phyloP scores from a whole-genome alignment of 2,888 invertebrate genomes.

The Orthosia gothica region DNA sequence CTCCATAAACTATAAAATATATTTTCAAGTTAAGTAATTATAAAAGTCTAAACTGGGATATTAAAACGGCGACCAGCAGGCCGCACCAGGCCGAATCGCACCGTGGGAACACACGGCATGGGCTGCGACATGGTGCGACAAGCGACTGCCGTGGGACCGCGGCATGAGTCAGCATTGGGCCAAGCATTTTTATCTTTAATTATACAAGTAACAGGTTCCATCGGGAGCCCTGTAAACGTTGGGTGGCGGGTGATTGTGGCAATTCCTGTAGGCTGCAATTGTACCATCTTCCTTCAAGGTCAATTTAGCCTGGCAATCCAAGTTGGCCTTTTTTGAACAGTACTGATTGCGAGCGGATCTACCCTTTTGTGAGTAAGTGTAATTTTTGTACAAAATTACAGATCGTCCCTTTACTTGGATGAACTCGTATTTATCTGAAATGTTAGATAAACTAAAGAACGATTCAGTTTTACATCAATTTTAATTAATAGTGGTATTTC shows the following conservation, averaged over 20 bases:
- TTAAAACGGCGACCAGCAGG: too few relatives aligned
- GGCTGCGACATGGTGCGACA: too few relatives aligned
- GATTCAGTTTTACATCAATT: not conserved
- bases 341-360: slow-evolving; percentile 12
- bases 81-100: too few relatives aligned
- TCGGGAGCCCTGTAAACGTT: not conserved
- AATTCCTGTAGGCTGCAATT: slow-evolving; percentile 1
- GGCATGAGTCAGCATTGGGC: too few relatives aligned
- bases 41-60: too few relatives aligned
- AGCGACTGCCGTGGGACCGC: too few relatives aligned
- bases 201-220: slow-evolving; percentile 11
- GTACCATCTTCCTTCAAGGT: slow-evolving; percentile 13
- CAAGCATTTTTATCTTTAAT: not conserved
- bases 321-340: slow-evolving; percentile 18
- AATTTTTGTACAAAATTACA: slow-evolving; percentile 11
- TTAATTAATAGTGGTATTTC: too few relatives aligned
- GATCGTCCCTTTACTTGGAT: slow-evolving; percentile 15
- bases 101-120: too few relatives aligned
- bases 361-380: slow-evolving; percentile 16
- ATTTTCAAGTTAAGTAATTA: too few relatives aligned
- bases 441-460: not conserved
- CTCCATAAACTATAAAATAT: too few relatives aligned
- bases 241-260: slow-evolving; percentile 28
- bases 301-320: slow-evolving; percentile 17
- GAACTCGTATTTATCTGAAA: slow-evolving; percentile 33